phyloP scores from a whole-genome alignment of 2,888 invertebrate genomes.

The Anticlea derivata region DNA sequence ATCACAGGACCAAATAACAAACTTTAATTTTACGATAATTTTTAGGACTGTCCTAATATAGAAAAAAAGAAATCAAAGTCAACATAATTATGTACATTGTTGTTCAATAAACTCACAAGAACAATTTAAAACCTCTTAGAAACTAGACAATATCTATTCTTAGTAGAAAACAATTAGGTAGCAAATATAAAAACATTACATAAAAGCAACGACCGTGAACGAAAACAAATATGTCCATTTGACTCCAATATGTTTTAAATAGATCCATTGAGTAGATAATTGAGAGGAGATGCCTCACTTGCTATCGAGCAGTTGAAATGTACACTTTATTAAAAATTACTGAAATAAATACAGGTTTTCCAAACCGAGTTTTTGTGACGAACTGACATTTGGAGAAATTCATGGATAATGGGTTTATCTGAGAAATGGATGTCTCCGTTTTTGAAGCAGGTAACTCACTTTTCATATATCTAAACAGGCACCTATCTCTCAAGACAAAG shows the following conservation, averaged over 20 bases:
- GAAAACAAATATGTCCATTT: conserved; percentile 9
- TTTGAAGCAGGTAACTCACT: conserved; percentile 23
- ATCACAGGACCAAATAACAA: too few species aligned
- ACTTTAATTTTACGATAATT: too few species aligned
- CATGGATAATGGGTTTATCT: conserved; percentile 10
- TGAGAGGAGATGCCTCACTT: conserved; percentile 3
- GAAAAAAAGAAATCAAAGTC: too few species aligned
- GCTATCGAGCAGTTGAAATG: conserved; percentile 13
- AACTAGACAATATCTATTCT: too few species aligned
- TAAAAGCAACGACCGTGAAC: not conserved
- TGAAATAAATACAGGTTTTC: not conserved
- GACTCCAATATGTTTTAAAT: conserved; percentile 13
- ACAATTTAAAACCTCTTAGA: too few species aligned
- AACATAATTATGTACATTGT: too few species aligned
- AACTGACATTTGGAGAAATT: not conserved
- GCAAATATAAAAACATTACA: not conserved
- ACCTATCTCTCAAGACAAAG: too few species aligned
- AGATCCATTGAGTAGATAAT: not conserved
- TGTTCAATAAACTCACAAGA: too few species aligned
- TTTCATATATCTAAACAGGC: not conserved
- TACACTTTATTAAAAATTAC: conserved; percentile 5
- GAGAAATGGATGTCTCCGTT: conserved; percentile 19
- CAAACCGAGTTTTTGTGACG: not conserved
- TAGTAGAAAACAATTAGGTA: too few species aligned
- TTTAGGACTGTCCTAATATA: too few species aligned